phyloP scores from a whole-genome alignment of 2,888 invertebrate species.

The Julus scanicus region DNA sequence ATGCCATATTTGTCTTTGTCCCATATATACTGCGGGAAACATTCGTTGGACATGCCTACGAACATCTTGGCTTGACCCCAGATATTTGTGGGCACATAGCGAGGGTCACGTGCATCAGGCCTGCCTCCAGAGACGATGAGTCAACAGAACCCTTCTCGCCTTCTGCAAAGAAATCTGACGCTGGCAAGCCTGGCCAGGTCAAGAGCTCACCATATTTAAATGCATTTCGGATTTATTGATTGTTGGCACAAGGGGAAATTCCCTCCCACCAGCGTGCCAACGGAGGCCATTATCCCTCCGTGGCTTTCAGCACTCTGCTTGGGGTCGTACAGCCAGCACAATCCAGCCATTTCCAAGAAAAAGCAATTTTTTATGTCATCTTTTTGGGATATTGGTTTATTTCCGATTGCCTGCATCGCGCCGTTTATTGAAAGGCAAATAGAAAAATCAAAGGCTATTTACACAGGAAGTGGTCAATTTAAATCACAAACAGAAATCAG shows the following conservation, averaged over 20 bases:
- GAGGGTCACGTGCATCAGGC: not conserved
- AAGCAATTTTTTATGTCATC: conserved; percentile 24
- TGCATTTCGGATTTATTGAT: conserved; percentile 25
- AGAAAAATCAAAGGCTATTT: conserved; percentile 30
- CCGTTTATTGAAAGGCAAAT: conserved; percentile 7
- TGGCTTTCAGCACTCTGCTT: not conserved
- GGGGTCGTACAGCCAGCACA: not conserved
- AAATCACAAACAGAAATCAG: conserved; percentile 42
- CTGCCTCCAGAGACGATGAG: conserved; percentile 9
- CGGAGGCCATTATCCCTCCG: not conserved
- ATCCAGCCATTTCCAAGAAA: not conserved
- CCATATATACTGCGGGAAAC: not conserved
- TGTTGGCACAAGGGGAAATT: not conserved
- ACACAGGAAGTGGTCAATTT: conserved; percentile 42
- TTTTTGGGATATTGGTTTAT: conserved; percentile 15
- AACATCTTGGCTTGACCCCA: not conserved
- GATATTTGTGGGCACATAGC: not conserved
- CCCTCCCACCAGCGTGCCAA: not conserved
- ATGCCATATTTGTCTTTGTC: conserved; percentile 8
- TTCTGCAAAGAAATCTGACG: not conserved
- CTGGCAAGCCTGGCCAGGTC: not conserved
- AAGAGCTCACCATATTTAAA: not conserved
- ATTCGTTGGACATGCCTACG: not conserved
- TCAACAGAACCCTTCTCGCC: not conserved
- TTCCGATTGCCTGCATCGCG: conserved; percentile 15